Base-by-base conservation (phyloP, 2,888 invertebrate genomes). In the Muscina levida region DNA sequence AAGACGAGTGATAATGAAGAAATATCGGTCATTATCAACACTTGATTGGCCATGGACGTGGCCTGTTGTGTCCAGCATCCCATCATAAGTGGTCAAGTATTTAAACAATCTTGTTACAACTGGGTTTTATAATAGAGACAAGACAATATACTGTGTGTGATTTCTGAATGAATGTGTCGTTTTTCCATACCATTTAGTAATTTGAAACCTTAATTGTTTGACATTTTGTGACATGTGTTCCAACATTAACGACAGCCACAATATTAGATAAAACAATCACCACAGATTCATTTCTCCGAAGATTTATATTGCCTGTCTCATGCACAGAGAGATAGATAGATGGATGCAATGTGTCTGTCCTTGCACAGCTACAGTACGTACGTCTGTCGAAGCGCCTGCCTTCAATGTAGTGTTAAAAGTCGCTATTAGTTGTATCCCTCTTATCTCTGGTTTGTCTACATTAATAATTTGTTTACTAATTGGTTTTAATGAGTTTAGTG, bases 201-300 rank as follows among this genome's bases (percentile, higher is more conserved):
- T 72, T 46, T 59, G 74, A 79, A 72, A 72, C 79, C 71, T 74
- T 75, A 79, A 75, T 79, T 79, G 79, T 79, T 79, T 75, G 79
- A 67, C 79, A 79, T 71, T 44, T 74, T 74, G 71, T 71, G 79
- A 72, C 74, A 75, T 59, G 74, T 79, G 71, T 72, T 71, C 62
- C 78, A 73, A 42, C 73, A 15, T 15, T 15, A 5, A 6, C 5
- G 62, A 24, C 31, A 70, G 62, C 51, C 26, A 59, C 59, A 62
- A 67, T 48, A 71, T 46, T 37, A 79, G 71, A 72, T 72, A 79
- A 79, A 79, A 74, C 71, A 72, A 67, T 75, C 79, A 79, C 57
- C 74, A 79, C 26, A 46, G 70, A 79, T 79, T 79, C 74, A 79
- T 79, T 77, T 59, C 51, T 17, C 57, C 22, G 10, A 62, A 22